Evolutionary conservation across 2,797 vertebrate species (phyloP), one percentile per base, ranked within the genome.

Genomic region (Meda fulgida): DNA sequence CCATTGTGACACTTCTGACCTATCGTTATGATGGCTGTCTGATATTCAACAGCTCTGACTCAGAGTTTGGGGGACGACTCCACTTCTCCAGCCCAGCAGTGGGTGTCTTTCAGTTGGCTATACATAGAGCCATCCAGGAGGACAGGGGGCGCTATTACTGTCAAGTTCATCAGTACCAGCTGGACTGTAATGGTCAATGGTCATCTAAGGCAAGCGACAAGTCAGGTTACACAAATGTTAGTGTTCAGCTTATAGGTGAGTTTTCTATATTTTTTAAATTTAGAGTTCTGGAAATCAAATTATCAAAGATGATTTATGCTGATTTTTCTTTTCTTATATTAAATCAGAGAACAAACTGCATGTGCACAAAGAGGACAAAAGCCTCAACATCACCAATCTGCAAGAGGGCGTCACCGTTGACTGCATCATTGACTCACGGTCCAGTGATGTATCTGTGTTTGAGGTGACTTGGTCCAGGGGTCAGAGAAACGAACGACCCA

Each of bases 111-210:
- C 81, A 78, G 21, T 66, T 92, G 55, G 66, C 60, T 31, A 81
- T 90, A 29, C 51, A 86, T 51, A 89, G 85, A 76, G 83, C 88
- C 31, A 66, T 58, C 7, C 29, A 75, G 81, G 82, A 82, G 31
- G 89, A 90, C 55, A 89, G 80, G 48, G 91, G 90, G 36, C 9
- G 16, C 43, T 91, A 89, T 71, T 85, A 66, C 55, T 92, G 91
- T 70, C n/a, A 73, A 36, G 90, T 89, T 80, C 21, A 84, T 11
- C 85, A 88, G 80, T 85, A 90, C 83, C 81, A 86, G 26, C 60
- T 81, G 46, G 80, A 84, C 71, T 80, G 82, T 36, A 46, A 83
- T 34, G 76, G 80, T 9, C 53, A 60, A 7, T 88, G 84, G 88
- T 67, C 85, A 79, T n/a, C 0, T 2, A 90, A 19, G 14, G 88